Conservation (phyloP, 2,797 vertebrate species). For the Typhlichthys eigenmanni region DNA sequence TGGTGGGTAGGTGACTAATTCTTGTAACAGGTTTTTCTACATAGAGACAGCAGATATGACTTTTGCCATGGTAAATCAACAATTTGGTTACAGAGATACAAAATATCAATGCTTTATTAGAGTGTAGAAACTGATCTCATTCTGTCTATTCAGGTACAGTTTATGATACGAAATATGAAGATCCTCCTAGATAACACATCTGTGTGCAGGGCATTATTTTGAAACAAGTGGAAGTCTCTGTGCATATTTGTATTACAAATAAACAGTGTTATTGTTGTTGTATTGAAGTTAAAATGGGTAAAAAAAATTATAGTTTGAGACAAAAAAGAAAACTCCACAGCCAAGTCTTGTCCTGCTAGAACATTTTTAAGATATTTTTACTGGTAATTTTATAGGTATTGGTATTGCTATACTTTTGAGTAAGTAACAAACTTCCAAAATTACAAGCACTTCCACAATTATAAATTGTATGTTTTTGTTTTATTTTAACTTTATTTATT, state of each 20-base stretch:
- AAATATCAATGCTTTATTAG: slow-evolving; percentile 43
- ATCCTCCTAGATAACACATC: slow-evolving; percentile 66
- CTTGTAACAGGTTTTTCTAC: slow-evolving; percentile 41
- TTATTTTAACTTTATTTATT: slow-evolving; percentile 26
- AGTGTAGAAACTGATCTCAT: slow-evolving; percentile 75
- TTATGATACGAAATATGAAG: slow-evolving; percentile 66
- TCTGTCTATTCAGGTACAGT: slow-evolving; percentile 77
- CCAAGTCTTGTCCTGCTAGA: slow-evolving; percentile 80
- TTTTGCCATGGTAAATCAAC: slow-evolving; percentile 34
- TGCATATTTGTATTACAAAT: slow-evolving; percentile 81
- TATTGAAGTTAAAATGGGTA: slow-evolving; percentile 69
- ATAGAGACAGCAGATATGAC: slow-evolving; percentile 32
- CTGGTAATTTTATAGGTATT: slow-evolving; percentile 81
- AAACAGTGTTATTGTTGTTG: slow-evolving; percentile 81
- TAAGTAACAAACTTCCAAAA: slow-evolving; percentile 80
- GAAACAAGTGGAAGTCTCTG: slow-evolving; percentile 75
- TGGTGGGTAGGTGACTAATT: slow-evolving; percentile 19
- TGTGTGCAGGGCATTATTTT: slow-evolving; percentile 82
- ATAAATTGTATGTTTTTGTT: slow-evolving; percentile 75
- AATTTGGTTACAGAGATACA: slow-evolving; percentile 50
- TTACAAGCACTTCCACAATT: slow-evolving; percentile 78
- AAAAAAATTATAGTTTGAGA: slow-evolving; percentile 61
- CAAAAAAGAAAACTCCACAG: slow-evolving; percentile 69
- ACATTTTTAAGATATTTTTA: slow-evolving; percentile 86
- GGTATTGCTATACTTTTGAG: slow-evolving; percentile 76